Conservation (phyloP, 2,888 invertebrate species). For the Yponomeuta evonymella region DNA sequence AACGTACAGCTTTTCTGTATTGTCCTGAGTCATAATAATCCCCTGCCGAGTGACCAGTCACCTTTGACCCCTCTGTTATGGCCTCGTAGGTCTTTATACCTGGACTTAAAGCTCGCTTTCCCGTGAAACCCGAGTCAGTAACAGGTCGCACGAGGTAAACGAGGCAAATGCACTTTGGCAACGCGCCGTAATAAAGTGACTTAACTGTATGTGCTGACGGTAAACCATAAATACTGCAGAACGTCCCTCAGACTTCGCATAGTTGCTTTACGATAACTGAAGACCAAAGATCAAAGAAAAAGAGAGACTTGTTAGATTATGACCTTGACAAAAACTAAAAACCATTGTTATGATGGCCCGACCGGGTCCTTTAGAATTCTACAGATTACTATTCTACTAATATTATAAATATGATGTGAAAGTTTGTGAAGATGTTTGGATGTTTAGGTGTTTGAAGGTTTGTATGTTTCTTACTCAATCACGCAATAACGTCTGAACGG, state of each 20-base stretch:
- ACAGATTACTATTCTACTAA: no score
- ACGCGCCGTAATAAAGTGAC: background rate
- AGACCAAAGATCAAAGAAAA: no score
- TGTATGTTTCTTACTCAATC: no score
- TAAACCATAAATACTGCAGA: background rate
- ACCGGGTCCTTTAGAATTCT: no score
- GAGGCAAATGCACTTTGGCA: background rate
- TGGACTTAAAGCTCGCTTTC: background rate
- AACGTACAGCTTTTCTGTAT: background rate
- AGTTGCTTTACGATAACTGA: no score
- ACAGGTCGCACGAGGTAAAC: background rate
- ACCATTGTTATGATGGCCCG: no score
- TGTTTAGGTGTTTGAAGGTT: no score
- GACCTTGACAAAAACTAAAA: no score
- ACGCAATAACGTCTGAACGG: no score
- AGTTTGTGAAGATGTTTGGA: no score
- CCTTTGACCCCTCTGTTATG: background rate
- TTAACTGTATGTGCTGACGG: background rate
- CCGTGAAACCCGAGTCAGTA: background rate
- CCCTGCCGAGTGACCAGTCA: background rate
- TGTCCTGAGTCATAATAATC: background rate
- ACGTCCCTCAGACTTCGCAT: background rate
- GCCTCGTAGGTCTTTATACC: background rate
- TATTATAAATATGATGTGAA: no score
- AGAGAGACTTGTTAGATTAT: no score